Percentiles rank a stretch among this genome's conserved stretches.
Conservation (phyloP, 2,888 invertebrate genomes). For the Automeris io region DNA sequence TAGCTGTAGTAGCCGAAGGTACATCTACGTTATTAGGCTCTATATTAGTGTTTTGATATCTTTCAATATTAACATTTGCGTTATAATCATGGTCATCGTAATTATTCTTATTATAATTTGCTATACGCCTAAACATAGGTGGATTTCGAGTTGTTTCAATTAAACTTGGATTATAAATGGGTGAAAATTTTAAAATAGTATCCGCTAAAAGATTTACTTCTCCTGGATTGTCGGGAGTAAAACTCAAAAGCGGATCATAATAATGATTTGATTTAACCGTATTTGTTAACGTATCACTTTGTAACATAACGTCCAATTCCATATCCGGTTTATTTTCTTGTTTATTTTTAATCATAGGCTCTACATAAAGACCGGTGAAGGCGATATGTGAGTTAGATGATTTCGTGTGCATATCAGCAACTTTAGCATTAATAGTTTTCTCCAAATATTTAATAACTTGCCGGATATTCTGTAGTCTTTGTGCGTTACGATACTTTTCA, state of each 20-base stretch:
- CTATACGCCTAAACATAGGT: slow-evolving; percentile 45
- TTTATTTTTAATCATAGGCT: slow-evolving; percentile 38
- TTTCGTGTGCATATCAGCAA: slow-evolving; percentile 48
- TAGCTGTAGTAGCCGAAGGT: slow-evolving; percentile 33
- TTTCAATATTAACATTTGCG: slow-evolving; percentile 15
- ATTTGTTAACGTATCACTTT: slow-evolving; percentile 35
- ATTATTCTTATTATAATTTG: slow-evolving; percentile 33
- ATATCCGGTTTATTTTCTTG: slow-evolving; percentile 13
- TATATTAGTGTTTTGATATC: slow-evolving; percentile 18
- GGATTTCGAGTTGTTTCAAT: slow-evolving; percentile 24
- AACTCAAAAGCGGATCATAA: slow-evolving; percentile 81
- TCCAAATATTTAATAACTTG: slow-evolving; percentile 65
- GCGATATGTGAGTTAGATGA: slow-evolving; percentile 47
- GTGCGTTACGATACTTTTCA: slow-evolving; percentile 61
- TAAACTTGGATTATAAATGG: slow-evolving; percentile 26
- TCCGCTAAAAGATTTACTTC: slow-evolving; percentile 85
- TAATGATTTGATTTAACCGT: slow-evolving; percentile 42
- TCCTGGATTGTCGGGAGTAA: slow-evolving; percentile 83
- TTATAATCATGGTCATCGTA: slow-evolving; percentile 28
- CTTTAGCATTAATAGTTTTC: slow-evolving; percentile 62
- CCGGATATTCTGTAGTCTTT: slow-evolving; percentile 60
- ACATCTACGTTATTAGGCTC: slow-evolving; percentile 21
- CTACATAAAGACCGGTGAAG: slow-evolving; percentile 58
- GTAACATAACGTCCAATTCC: slow-evolving; percentile 23
- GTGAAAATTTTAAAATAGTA: slow-evolving; percentile 49